Percentiles rank a stretch among this genome's conserved stretches.
Conservation (phyloP, 2,888 invertebrate genomes). For the Oscheius onirici region DNA sequence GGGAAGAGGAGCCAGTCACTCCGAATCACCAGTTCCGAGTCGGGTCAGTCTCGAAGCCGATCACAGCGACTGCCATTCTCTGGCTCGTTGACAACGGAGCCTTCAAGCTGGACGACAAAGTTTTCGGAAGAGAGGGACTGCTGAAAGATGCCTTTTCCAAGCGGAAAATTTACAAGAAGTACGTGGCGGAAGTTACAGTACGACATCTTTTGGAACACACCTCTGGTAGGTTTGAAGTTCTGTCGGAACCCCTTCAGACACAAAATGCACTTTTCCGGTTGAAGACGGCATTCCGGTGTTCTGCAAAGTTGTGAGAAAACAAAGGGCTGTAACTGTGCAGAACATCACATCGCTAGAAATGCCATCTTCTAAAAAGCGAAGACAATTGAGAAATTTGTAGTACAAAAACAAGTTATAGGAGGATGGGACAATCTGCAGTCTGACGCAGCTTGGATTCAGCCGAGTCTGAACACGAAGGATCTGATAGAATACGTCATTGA, state of each 20-base stretch:
- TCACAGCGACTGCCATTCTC: slow-evolving; percentile 68
- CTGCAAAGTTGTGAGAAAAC: too few relatives aligned
- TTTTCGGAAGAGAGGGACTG: slow-evolving; percentile 62
- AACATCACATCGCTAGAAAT: too few relatives aligned
- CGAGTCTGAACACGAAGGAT: slow-evolving; percentile 56
- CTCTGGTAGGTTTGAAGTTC: slow-evolving; percentile 52
- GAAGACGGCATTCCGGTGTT: too few relatives aligned
- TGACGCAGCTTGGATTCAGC: slow-evolving; percentile 70
- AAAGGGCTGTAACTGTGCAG: too few relatives aligned
- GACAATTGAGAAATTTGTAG: neutral
- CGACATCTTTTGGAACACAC: slow-evolving; percentile 69
- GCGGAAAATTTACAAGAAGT: slow-evolving; percentile 60
- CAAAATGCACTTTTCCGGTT: too few relatives aligned
- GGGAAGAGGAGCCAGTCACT: slow-evolving; percentile 62
- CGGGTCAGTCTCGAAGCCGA: slow-evolving; percentile 70
- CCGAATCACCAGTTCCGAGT: slow-evolving; percentile 69
- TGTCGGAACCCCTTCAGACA: too few relatives aligned
- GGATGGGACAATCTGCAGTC: slow-evolving; percentile 68
- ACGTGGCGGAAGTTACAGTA: slow-evolving; percentile 66
- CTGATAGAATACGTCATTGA: slow-evolving; percentile 57
- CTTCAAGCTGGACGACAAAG: slow-evolving; percentile 59
- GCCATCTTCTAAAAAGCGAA: too few relatives aligned
- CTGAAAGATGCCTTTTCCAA: slow-evolving; percentile 64
- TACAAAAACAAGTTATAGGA: too few relatives aligned
- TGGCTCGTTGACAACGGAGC: slow-evolving; percentile 64